Evolutionary conservation across 2,113 vertebrate species (phyloP).

Genomic region (Desmodus rotundus): DNA sequence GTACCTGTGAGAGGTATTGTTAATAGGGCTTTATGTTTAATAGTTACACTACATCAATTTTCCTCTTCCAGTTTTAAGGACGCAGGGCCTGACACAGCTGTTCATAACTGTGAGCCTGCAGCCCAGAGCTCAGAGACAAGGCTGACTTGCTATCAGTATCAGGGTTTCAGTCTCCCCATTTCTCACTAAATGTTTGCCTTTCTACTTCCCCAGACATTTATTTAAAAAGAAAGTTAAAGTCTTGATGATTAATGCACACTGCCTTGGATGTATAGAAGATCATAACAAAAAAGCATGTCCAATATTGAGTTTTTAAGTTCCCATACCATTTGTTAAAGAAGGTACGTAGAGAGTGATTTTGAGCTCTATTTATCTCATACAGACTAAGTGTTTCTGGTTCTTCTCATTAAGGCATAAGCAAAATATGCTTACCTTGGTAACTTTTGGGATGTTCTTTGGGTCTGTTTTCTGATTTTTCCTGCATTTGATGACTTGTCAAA

Average conservation of each 20-base stretch:
- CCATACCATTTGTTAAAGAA: background rate
- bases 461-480: slow-evolving; percentile 72
- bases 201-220: background rate
- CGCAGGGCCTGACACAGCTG: background rate
- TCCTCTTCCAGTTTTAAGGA: background rate
- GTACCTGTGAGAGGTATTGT: background rate
- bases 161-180: background rate
- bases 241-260: background rate
- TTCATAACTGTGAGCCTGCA: background rate
- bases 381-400: background rate
- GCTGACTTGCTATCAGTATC: background rate
- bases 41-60: background rate
- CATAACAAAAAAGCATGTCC: background rate
- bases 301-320: background rate
- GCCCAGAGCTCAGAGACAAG: background rate
- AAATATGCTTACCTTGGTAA: slow-evolving; percentile 31
- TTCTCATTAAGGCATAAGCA: background rate
- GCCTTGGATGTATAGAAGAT: background rate
- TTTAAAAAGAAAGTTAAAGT: slow-evolving; percentile 6
- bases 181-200: background rate
- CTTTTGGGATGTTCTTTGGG: slow-evolving; percentile 54
- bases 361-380: background rate
- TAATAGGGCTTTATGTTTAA: background rate
- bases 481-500: slow-evolving; percentile 69
- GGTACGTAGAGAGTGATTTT: background rate